Evolutionary conservation across 2,888 invertebrate species (phyloP).

Genomic region (Physocephala rufipes): DNA sequence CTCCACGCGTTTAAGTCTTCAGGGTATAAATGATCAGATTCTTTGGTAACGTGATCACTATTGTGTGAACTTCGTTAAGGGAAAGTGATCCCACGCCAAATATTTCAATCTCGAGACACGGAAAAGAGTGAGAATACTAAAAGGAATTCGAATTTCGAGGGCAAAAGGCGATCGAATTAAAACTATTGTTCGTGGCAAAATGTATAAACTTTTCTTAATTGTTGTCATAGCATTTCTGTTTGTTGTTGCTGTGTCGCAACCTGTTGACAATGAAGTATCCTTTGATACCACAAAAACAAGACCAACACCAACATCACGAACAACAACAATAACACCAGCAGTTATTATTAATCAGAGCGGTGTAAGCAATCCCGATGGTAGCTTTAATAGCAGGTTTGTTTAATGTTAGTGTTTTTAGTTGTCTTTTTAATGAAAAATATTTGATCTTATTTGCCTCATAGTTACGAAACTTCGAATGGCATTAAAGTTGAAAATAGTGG

Average conservation of each 20-base stretch:
- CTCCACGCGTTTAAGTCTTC: neutral
- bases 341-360: slow-evolving; percentile 67
- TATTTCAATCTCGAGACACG: slow-evolving; percentile 40
- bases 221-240: slow-evolving; percentile 54
- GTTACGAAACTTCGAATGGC: slow-evolving; percentile 82
- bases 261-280: slow-evolving; percentile 49
- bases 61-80: slow-evolving; percentile 18
- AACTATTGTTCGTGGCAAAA: slow-evolving; percentile 40
- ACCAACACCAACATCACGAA: slow-evolving; percentile 62
- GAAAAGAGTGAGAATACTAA: neutral
- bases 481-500: slow-evolving; percentile 79
- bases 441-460: slow-evolving; percentile 53
- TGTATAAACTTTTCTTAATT: slow-evolving; percentile 55
- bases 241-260: slow-evolving; percentile 55
- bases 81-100: slow-evolving; percentile 11
- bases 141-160: neutral
- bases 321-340: slow-evolving; percentile 62
- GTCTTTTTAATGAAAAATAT: neutral
- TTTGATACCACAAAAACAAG: slow-evolving; percentile 48
- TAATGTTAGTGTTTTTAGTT: neutral
- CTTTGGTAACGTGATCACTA: slow-evolving; percentile 20
- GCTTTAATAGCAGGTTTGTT: slow-evolving; percentile 66
- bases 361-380: slow-evolving; percentile 66
- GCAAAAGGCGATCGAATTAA: slow-evolving; percentile 13
- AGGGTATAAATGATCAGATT: slow-evolving; percentile 31